phyloP scores from a whole-genome alignment of 2,113 vertebrate species.

The Hippopotamus amphibius region DNA sequence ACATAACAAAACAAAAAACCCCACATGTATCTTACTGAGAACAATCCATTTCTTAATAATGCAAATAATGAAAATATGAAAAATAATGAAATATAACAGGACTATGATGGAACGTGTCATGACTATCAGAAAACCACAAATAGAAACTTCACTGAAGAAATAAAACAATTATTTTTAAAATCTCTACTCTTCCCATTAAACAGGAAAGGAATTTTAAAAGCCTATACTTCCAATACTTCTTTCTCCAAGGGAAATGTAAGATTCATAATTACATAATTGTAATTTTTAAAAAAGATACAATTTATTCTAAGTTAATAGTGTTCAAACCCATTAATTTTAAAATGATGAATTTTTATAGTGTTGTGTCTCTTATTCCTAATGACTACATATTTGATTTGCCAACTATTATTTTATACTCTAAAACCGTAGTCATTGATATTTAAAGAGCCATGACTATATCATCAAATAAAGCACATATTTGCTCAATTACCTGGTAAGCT shows the following conservation, averaged over 20 bases:
- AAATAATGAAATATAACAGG: neutral
- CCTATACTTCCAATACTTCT: neutral
- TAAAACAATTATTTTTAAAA: conserved; percentile 3
- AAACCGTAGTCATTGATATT: conserved; percentile 58
- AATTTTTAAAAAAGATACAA: neutral
- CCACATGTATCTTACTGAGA: neutral
- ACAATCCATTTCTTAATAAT: neutral
- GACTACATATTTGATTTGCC: conserved; percentile 49
- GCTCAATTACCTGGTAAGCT: conserved; percentile 66
- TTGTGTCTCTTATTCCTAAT: conserved; percentile 18
- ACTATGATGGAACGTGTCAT: neutral
- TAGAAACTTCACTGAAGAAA: conserved; percentile 19
- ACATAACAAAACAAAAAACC: neutral
- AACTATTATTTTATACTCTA: conserved; percentile 45
- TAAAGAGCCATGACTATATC: conserved; percentile 48
- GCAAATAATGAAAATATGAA: neutral
- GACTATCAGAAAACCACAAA: neutral
- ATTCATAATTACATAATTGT: conserved; percentile 45
- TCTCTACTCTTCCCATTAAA: neutral
- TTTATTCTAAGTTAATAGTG: conserved; percentile 40
- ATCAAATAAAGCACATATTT: conserved; percentile 64
- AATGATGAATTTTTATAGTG: conserved; percentile 11
- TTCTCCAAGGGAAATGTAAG: neutral
- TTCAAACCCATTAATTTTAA: conserved; percentile 59
- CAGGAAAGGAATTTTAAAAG: neutral